phyloP scores from a whole-genome alignment of 2,888 invertebrate genomes.

The Nasonia oneida region DNA sequence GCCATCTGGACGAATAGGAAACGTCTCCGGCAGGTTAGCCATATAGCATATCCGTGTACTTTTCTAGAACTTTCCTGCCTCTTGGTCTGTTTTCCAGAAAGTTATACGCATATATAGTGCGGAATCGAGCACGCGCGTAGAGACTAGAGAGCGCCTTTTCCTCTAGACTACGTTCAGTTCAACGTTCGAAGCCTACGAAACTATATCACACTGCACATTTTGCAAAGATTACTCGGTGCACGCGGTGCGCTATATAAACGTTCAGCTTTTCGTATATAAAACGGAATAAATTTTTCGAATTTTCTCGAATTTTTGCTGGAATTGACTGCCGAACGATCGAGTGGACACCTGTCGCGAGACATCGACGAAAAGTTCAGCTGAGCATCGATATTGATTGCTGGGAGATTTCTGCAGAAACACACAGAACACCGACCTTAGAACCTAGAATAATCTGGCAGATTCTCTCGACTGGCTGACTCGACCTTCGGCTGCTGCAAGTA shows the following conservation, averaged over 20 bases:
- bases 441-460: constrained; percentile 40
- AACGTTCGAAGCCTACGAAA: background rate
- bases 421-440: background rate
- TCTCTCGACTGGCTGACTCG: background rate
- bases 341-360: background rate
- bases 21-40: background rate
- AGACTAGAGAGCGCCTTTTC: background rate
- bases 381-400: constrained; percentile 37
- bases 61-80: constrained; percentile 59
- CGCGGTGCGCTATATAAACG: background rate
- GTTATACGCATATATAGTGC: constrained; percentile 22
- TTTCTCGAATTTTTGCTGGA: background rate
- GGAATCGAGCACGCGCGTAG: constrained; percentile 26
- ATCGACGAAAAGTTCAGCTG: background rate
- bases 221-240: background rate
- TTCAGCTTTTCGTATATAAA: too few species aligned
- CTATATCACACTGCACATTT: background rate
- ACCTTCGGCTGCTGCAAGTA: constrained; percentile 31
- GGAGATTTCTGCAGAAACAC: background rate
- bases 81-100: constrained; percentile 54
- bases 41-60: background rate
- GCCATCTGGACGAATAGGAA: background rate
- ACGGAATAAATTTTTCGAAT: background rate
- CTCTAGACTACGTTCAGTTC: background rate
- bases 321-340: background rate